Percentiles rank a stretch among this genome's conserved stretches.
phyloP scores from a whole-genome alignment of 2,888 invertebrate genomes.

The Anoplius nigerrimus region DNA sequence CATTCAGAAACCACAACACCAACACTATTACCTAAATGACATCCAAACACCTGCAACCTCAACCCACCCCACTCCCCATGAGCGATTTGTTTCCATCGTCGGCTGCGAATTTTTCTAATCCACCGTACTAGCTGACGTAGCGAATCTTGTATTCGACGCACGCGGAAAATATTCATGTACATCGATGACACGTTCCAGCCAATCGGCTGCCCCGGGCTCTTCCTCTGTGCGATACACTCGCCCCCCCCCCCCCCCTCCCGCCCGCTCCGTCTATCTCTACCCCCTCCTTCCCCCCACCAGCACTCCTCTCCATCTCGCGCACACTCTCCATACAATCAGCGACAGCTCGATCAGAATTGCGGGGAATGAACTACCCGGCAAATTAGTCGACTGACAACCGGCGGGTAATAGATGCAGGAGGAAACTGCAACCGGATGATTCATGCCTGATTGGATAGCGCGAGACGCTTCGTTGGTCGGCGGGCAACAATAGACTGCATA shows the following conservation, averaged over 20 bases:
- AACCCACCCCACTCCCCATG: too few relatives aligned
- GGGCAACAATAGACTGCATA: constrained; percentile 60
- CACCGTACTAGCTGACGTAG: too few relatives aligned
- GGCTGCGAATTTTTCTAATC: too few relatives aligned
- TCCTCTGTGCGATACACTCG: background rate
- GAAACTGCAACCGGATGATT: constrained; percentile 65
- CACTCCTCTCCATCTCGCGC: background rate
- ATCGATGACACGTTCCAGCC: too few relatives aligned
- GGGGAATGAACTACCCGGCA: constrained; percentile 60
- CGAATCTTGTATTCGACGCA: too few relatives aligned
- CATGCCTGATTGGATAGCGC: constrained; percentile 61
- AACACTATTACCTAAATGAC: too few relatives aligned
- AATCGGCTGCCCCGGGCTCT: too few relatives aligned
- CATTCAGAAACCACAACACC: too few relatives aligned
- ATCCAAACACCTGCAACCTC: too few relatives aligned
- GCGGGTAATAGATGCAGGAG: constrained; percentile 62
- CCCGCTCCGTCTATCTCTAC: background rate
- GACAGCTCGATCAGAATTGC: constrained; percentile 46
- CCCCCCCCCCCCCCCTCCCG: background rate
- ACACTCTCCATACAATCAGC: background rate
- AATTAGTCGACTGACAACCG: constrained; percentile 66
- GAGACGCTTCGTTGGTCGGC: constrained; percentile 57
- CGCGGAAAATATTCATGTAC: too few relatives aligned
- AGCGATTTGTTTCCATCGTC: too few relatives aligned
- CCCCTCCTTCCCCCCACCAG: background rate